Base-by-base conservation (phyloP, 2,888 invertebrate species). In the Heliconius ismenius region DNA sequence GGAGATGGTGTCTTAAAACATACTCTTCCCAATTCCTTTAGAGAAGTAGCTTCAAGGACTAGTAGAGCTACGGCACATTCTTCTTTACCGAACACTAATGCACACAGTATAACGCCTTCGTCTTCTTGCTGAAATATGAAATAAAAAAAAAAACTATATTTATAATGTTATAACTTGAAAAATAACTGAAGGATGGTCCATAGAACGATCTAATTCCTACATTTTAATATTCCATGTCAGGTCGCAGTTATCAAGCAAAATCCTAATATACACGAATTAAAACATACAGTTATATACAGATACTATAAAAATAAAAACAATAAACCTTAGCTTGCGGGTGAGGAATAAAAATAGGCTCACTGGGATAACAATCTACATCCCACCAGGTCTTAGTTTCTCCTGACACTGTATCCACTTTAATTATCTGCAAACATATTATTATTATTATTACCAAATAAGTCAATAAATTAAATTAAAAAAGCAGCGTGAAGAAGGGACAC, bases 271-370 rank as follows among this genome's bases (percentile, higher is more conserved):
- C 2, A 26, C 26, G 28, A 15, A 6, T 6, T 15, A 43, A 18
- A 6, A 43, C 15, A 43, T 18, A 43, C 43, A 43, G 6, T 18
- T 43, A 43, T 43, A 18, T 43, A 43, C 6, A 43, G 18, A 4
- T 6, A 43, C 43, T 43, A 21, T 18, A 49, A 49, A 49, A 58
- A n/a, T n/a, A 7, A 1, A 58, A 58, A 2, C 32, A 7, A 32
- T 32, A 76, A 83, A 90, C 92, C 92, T 94, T 89, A 58, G 95
- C 92, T 78, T 95, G 89, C 0, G 97, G 97, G 24, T 94, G 84
- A 4, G 97, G 95, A 13, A 98, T 96, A 87, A 98, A 98, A 81
- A 98, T 95, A 0, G 98, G 97, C 88, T 98, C 98, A 84, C 98
- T 98, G 13, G 98, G 97, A 86, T 97, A 98, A 78, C 96, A 95